Evolutionary conservation across 1,140 invertebrate genomes (phyloP), one percentile per base, ranked within the genome.

Genomic region (Ceratina calcarata): DNA sequence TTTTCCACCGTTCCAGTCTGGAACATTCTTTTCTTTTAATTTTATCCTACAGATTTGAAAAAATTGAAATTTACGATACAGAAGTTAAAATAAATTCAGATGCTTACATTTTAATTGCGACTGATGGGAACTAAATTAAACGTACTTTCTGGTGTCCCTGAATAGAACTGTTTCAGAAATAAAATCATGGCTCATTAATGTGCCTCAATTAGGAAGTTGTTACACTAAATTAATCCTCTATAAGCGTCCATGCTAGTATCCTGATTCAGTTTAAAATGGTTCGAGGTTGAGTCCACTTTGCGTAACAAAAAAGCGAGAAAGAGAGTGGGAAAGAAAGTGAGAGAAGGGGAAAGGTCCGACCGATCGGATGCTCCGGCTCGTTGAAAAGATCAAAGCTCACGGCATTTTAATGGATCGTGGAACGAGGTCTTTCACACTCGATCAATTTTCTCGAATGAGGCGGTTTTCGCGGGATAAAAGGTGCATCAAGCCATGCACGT

Each of bases 381-480:
- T 84, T 89, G 86, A 87, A 88, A 84, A 89, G 88, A 89, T 89
- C 87, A 89, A 89, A 89, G 88, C 82, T 84, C 85, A 84, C 85
- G 87, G 85, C 87, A 83, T 88, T 83, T 70, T 80, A 84, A 88
- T 83, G 83, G 80, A 81, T 83, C 84, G 75, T 83, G 78, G 82
- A 82, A 86, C 80, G 88, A 88, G 86, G 84, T 82, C 78, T 88
- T 90, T 91, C 89, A 84, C 89, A 86, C 86, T 88, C 87, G 86
- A 91, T 92, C 88, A 85, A 92, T 87, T 89, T 84, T 62, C 85
- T 83, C 86, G 83, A 90, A 87, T 88, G 84, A 85, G 83, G 84
- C 64, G 82, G 85, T 90, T 90, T 89, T 85, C 87, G 85, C 83
- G 71, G 85, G 81, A 92, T 91, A 90, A 92, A 91, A 90, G 90